Percentiles rank a stretch among this genome's conserved stretches.
phyloP scores from a whole-genome alignment of 2,797 vertebrate species.

The Toxotes lorentzi region DNA sequence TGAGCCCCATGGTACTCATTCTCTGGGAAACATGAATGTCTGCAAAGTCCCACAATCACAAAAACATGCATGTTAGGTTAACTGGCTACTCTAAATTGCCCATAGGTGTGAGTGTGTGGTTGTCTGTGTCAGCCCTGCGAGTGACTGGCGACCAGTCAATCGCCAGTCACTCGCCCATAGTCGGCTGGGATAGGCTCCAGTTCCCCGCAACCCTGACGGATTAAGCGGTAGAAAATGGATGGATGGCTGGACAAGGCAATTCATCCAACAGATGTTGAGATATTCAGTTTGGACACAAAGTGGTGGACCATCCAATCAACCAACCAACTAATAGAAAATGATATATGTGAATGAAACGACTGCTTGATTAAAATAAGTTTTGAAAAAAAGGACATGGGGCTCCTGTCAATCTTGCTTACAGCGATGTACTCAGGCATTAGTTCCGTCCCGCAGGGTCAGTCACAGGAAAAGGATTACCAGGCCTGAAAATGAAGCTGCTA shows the following conservation, averaged over 20 bases:
- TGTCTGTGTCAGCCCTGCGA: too few relatives aligned
- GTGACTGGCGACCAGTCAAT: too few relatives aligned
- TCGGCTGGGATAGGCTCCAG: too few relatives aligned
- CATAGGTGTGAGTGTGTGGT: too few relatives aligned
- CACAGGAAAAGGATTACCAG: slow-evolving; percentile 61
- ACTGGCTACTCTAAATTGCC: too few relatives aligned
- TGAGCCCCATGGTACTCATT: background rate
- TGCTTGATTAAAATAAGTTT: slow-evolving; percentile 19
- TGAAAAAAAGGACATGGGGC: slow-evolving; percentile 21
- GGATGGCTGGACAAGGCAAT: too few relatives aligned
- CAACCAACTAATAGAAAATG: background rate
- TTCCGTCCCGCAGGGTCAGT: slow-evolving; percentile 50
- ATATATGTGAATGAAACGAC: slow-evolving; percentile 2
- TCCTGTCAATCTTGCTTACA: slow-evolving; percentile 60
- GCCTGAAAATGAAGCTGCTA: slow-evolving; percentile 61
- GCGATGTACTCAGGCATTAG: slow-evolving; percentile 44
- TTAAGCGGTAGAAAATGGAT: too few relatives aligned
- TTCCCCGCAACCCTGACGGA: too few relatives aligned
- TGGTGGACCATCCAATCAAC: background rate
- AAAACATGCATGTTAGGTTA: too few relatives aligned
- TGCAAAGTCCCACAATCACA: too few relatives aligned
- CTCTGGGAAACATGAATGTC: background rate
- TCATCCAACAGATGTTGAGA: slow-evolving; percentile 1
- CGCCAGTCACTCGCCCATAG: too few relatives aligned
- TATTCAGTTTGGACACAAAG: slow-evolving; percentile 1